phyloP scores from a whole-genome alignment of 2,888 invertebrate genomes.

The Ophioninae sp. region DNA sequence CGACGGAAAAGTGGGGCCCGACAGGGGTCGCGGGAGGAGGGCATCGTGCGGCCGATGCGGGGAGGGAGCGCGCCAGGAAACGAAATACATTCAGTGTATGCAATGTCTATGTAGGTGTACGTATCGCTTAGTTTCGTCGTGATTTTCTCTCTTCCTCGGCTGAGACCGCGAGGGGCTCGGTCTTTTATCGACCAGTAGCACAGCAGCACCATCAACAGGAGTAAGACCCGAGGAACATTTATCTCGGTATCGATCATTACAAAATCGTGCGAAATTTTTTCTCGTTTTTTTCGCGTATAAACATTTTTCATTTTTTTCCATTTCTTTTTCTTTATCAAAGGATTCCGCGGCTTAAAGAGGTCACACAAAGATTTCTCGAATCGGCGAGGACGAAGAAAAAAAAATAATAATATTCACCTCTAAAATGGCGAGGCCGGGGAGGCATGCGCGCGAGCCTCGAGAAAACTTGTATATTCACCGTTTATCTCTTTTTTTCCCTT shows the following conservation, averaged over 20 bases:
- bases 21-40: conserved; percentile 3
- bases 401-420: conserved; percentile 76
- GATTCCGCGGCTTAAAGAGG: conserved; percentile 3
- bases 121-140: conserved; percentile 44
- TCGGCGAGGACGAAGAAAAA: conserved; percentile 36
- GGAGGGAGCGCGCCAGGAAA: conserved; percentile 25
- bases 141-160: conserved; percentile 44
- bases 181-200: conserved; percentile 58
- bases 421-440: conserved; percentile 79
- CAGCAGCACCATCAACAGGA: conserved; percentile 40
- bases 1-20: conserved; percentile 57
- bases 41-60: neutral
- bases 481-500: conserved; percentile 40
- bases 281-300: neutral
- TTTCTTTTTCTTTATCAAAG: neutral
- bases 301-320: conserved; percentile 18
- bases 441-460: conserved; percentile 68
- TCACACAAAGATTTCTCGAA: conserved; percentile 14
- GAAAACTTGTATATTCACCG: conserved; percentile 57
- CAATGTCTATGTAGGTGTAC: conserved; percentile 44
- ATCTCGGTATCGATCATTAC: neutral
- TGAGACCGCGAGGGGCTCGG: conserved; percentile 49
- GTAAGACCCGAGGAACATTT: conserved; percentile 36
- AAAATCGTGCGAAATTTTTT: conserved; percentile 27
- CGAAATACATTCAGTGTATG: conserved; percentile 45